phyloP scores from a whole-genome alignment of 2,113 vertebrate species.

The Mus spicilegus region DNA sequence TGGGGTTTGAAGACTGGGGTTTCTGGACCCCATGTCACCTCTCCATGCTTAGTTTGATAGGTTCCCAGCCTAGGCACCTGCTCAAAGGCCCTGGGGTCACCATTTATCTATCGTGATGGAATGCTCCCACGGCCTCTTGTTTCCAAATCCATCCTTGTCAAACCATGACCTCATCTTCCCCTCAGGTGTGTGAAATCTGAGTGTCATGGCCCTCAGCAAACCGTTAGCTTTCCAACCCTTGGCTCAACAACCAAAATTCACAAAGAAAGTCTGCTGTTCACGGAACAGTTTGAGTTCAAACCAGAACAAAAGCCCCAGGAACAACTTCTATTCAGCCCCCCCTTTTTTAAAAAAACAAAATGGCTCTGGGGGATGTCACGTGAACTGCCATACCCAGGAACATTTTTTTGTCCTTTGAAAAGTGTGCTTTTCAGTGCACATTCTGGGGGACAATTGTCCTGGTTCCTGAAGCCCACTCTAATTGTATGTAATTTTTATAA shows the following conservation, averaged over 20 bases:
- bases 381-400: background rate
- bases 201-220: background rate
- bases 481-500: slow-evolving; percentile 74
- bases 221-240: accelerated
- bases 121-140: background rate
- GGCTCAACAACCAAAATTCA: background rate
- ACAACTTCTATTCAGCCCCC: background rate
- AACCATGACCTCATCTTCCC: background rate
- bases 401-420: slow-evolving; percentile 49
- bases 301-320: background rate
- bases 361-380: background rate
- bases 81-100: background rate
- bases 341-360: background rate
- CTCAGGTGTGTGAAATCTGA: accelerated
- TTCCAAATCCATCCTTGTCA: background rate
- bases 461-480: slow-evolving; percentile 59
- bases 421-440: background rate
- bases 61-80: background rate
- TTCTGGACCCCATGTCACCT: background rate
- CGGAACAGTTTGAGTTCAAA: background rate
- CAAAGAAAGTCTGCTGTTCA: background rate
- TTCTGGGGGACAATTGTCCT: slow-evolving; percentile 12
- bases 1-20: background rate
- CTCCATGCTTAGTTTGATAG: background rate
- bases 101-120: accelerated